Conservation (phyloP, 2,113 vertebrate species). For the Pongo abelii region DNA sequence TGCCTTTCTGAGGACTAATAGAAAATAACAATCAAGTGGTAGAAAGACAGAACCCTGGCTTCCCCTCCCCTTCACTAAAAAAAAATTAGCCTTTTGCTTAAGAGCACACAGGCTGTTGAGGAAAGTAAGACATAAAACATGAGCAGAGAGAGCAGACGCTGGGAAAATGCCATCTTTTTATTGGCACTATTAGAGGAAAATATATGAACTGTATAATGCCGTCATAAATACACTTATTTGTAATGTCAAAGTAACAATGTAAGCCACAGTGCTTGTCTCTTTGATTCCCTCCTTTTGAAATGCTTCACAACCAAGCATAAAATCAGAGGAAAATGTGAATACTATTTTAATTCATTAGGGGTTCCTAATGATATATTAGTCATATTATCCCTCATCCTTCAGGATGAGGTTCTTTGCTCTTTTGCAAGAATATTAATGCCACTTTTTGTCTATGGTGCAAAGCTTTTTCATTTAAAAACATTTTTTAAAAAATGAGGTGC, state of each 20-base stretch:
- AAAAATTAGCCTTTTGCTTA: slow-evolving; percentile 65
- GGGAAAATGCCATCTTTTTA: slow-evolving; percentile 74
- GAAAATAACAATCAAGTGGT: neutral
- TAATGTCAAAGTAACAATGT: slow-evolving; percentile 54
- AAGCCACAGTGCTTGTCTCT: neutral
- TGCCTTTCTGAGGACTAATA: neutral
- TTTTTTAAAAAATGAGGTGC: slow-evolving; percentile 43
- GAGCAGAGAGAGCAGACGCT: neutral
- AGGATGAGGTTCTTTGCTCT: neutral
- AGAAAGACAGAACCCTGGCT: neutral
- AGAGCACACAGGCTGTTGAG: slow-evolving; percentile 61
- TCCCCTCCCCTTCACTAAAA: neutral
- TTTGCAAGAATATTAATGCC: neutral
- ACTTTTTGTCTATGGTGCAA: neutral
- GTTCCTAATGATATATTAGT: neutral
- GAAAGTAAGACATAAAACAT: slow-evolving; percentile 59
- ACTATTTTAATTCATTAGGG: slow-evolving; percentile 50
- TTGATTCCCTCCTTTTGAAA: neutral
- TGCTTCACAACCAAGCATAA: slow-evolving; percentile 31
- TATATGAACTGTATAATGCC: slow-evolving; percentile 55
- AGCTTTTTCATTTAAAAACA: slow-evolving; percentile 36
- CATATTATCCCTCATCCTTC: neutral
- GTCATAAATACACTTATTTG: slow-evolving; percentile 66
- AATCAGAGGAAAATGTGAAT: slow-evolving; percentile 64
- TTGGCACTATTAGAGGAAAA: slow-evolving; percentile 48